A percentile compares a stretch with the other conserved stretches of the same genome.
These are phyloP conservation scores for Galeruca laticollis DNA, from an alignment of 2,888 invertebrate genomes.

Conservation along the genomic window DNA sequence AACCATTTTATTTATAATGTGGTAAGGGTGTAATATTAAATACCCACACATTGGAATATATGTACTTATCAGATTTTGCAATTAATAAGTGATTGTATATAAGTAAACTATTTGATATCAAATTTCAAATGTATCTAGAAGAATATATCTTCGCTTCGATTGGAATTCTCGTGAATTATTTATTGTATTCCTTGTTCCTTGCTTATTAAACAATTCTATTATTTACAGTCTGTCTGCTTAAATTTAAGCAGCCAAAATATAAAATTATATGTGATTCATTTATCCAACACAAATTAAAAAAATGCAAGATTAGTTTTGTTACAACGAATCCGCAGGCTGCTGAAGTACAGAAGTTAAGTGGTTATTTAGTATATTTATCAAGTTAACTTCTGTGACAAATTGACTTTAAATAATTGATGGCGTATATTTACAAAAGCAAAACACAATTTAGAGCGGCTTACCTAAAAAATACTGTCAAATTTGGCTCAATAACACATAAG, in stretches of 20 bases:
- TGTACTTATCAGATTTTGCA: background rate
- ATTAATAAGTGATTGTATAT: too few relatives aligned
- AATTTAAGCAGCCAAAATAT: too few relatives aligned
- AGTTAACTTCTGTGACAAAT: slow-evolving; percentile 3
- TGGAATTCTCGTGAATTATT: too few relatives aligned
- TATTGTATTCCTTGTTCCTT: too few relatives aligned
- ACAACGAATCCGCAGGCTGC: background rate
- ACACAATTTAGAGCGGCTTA: background rate
- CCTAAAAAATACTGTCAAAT: slow-evolving; percentile 8
- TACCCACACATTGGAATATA: background rate
- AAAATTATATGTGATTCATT: background rate
- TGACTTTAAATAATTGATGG: slow-evolving; percentile 5
- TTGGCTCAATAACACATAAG: background rate
- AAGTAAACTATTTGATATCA: too few relatives aligned
- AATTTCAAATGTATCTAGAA: too few relatives aligned
- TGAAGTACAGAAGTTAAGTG: background rate
- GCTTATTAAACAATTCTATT: background rate
- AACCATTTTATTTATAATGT: background rate
- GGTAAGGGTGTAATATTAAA: background rate
- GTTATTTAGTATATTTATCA: background rate
- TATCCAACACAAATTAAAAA: background rate
- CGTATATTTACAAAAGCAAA: slow-evolving; percentile 1
- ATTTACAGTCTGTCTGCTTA: background rate
- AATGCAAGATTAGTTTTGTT: background rate
- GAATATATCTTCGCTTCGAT: too few relatives aligned